Percentiles rank a stretch among this genome's conserved stretches.
These are phyloP conservation scores for Psophia crepitans DNA, from an alignment of 2,113 vertebrate species.

Conservation along the genomic window DNA sequence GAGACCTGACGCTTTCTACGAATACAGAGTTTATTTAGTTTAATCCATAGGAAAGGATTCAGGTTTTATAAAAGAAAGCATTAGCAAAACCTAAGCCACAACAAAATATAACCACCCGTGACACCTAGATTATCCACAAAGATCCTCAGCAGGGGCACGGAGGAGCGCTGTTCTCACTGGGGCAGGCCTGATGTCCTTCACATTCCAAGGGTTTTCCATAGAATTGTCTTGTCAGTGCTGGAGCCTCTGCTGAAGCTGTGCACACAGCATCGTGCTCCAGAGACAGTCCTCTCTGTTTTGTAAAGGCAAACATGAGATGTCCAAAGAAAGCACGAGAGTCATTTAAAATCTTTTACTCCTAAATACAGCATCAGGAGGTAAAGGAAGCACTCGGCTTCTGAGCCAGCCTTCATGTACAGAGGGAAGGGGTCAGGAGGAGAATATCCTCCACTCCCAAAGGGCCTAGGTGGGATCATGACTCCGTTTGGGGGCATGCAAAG, in stretches of 20 bases:
- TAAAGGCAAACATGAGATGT: background rate
- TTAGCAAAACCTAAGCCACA: background rate
- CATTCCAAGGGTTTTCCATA: background rate
- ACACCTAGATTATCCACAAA: background rate
- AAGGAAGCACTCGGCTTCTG: background rate
- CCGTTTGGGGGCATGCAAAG: background rate
- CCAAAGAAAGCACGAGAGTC: background rate
- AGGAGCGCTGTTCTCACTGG: background rate
- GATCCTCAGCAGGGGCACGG: background rate
- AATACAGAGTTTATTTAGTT: background rate
- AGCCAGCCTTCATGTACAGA: background rate
- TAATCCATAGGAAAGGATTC: background rate
- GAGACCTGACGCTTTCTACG: background rate
- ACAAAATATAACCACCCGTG: background rate
- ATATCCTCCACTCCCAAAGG: background rate
- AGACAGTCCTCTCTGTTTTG: background rate
- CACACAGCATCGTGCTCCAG: background rate
- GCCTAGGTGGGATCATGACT: background rate
- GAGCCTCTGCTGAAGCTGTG: background rate
- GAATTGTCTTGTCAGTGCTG: background rate
- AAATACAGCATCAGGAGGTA: background rate
- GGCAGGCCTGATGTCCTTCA: background rate
- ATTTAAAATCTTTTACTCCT: background rate
- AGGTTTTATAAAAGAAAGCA: background rate
- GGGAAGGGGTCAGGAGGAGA: background rate